Percentiles rank a stretch among this genome's conserved stretches.
phyloP scores from a whole-genome alignment of 2,888 invertebrate species.

The Adela reaumurella region DNA sequence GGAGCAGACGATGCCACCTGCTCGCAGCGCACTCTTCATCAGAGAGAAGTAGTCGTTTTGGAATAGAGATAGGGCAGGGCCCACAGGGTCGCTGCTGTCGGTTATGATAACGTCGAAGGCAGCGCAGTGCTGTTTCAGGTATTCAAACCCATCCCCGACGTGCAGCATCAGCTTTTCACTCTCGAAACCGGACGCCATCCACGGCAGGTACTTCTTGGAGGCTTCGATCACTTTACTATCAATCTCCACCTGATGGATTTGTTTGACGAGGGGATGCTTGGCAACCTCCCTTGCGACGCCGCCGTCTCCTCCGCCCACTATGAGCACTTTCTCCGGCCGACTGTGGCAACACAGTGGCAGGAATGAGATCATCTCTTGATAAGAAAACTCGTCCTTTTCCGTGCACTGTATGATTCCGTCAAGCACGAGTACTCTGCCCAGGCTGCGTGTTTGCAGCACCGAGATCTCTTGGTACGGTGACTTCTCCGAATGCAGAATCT shows the following conservation, averaged over 20 bases:
- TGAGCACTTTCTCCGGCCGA: slow-evolving; percentile 85
- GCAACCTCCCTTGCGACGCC: slow-evolving; percentile 94
- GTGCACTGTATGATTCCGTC: slow-evolving; percentile 98
- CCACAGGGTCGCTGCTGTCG: slow-evolving; percentile 96
- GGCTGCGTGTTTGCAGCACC: slow-evolving; percentile 72
- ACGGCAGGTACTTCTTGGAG: slow-evolving; percentile 84
- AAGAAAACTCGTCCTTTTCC: slow-evolving; percentile 93
- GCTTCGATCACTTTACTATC: slow-evolving; percentile 90
- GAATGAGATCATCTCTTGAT: slow-evolving; percentile 96
- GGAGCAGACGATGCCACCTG: slow-evolving; percentile 89
- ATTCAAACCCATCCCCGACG: slow-evolving; percentile 93
- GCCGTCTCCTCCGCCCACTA: slow-evolving; percentile 98
- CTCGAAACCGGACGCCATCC: slow-evolving; percentile 84
- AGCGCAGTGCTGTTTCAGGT: slow-evolving; percentile 77
- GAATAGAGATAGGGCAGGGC: slow-evolving; percentile 69
- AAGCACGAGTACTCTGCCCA: slow-evolving; percentile 84
- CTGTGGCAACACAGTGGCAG: slow-evolving; percentile 89
- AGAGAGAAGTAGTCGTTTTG: slow-evolving; percentile 80
- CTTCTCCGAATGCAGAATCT: slow-evolving; percentile 72
- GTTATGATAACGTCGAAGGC: slow-evolving; percentile 98
- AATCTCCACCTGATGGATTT: slow-evolving; percentile 90
- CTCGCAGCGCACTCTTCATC: slow-evolving; percentile 78
- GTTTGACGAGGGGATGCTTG: slow-evolving; percentile 86
- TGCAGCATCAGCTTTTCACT: slow-evolving; percentile 78
- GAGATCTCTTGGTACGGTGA: slow-evolving; percentile 84